phyloP scores from a whole-genome alignment of 1,140 invertebrate species.

The Lordiphosa clarofinis region DNA sequence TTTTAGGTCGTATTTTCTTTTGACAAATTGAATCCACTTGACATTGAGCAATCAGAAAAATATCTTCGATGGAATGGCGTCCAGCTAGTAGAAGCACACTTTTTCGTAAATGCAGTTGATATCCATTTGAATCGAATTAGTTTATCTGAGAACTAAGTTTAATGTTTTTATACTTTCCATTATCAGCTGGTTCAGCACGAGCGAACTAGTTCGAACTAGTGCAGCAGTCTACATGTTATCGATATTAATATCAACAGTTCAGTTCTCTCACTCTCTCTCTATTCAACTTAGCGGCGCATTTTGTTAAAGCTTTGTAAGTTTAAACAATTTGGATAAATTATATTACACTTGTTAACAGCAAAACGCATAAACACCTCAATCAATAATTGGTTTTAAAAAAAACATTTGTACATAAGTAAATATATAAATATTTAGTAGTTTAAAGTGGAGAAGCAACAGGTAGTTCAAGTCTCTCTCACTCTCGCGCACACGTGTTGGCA shows the following conservation, averaged over 20 bases:
- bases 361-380: background rate
- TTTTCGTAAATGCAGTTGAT: too few relatives aligned
- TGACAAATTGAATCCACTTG: too few relatives aligned
- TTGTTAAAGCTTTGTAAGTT: slow-evolving; percentile 28
- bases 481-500: slow-evolving; percentile 23
- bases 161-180: too few relatives aligned
- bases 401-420: background rate
- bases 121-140: too few relatives aligned
- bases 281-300: slow-evolving; percentile 1
- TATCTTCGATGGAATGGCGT: too few relatives aligned
- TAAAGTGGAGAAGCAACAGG: slow-evolving; percentile 40
- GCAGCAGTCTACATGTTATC: too few relatives aligned
- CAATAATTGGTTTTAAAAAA: background rate
- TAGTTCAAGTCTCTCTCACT: slow-evolving; percentile 21
- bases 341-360: background rate
- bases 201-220: too few relatives aligned
- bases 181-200: too few relatives aligned
- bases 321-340: background rate
- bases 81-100: too few relatives aligned
- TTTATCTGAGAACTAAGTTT: too few relatives aligned
- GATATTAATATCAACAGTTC: background rate
- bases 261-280: background rate
- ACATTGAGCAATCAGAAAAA: too few relatives aligned
- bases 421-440: background rate
- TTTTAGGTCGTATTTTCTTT: too few relatives aligned